Percentiles rank a stretch among this genome's conserved stretches.
phyloP scores from a whole-genome alignment of 2,113 vertebrate species.

The Malurus melanocephalus region DNA sequence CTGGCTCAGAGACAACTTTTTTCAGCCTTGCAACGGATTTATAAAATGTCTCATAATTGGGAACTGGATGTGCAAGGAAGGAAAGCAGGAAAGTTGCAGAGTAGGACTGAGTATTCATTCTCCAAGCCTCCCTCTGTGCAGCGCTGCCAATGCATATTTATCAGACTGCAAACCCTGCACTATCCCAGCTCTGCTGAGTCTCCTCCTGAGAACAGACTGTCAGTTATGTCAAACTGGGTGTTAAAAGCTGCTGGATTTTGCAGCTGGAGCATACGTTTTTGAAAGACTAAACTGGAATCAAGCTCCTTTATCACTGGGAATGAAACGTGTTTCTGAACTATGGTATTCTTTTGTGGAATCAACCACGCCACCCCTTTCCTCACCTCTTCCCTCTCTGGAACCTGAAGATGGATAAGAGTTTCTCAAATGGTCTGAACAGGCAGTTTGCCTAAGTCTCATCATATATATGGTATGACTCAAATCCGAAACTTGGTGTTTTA shows the following conservation, averaged over 20 bases:
- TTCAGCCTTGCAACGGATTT: background rate
- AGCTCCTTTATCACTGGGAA: background rate
- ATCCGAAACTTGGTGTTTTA: background rate
- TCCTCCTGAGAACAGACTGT: conserved; percentile 39
- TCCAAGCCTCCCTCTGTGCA: background rate
- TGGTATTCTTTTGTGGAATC: background rate
- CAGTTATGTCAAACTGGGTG: conserved; percentile 32
- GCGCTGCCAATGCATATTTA: conserved; percentile 33
- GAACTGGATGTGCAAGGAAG: background rate
- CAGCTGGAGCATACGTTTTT: background rate
- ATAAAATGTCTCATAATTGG: background rate
- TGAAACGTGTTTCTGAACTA: background rate
- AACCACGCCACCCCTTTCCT: background rate
- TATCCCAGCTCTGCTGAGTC: conserved; percentile 23
- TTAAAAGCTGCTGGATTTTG: conserved; percentile 48
- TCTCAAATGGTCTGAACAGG: background rate
- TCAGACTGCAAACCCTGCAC: conserved; percentile 13
- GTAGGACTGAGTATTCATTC: background rate
- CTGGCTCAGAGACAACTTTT: background rate
- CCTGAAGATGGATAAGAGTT: background rate
- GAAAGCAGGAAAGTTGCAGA: conserved; percentile 9
- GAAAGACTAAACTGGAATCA: conserved; percentile 27
- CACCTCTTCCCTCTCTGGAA: background rate
- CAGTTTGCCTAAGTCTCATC: background rate
- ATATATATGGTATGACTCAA: background rate